Evolutionary conservation across 2,797 vertebrate genomes (phyloP).

Genomic region (Dromococcyx pavoninus): DNA sequence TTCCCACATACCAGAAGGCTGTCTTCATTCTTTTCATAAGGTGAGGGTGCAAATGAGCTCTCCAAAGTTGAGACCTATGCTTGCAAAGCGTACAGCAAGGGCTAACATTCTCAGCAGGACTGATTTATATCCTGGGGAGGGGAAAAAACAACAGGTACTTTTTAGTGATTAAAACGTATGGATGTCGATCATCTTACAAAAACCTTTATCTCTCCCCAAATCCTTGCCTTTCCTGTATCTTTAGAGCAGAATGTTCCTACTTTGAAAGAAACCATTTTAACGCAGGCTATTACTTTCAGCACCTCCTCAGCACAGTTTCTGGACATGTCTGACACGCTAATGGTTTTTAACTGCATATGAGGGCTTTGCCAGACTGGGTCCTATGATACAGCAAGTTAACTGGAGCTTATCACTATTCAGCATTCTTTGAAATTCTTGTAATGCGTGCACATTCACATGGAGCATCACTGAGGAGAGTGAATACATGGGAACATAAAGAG

Average conservation of each 20-base stretch:
- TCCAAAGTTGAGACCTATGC: neutral
- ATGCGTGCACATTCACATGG: neutral
- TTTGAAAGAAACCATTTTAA: neutral
- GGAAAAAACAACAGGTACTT: neutral
- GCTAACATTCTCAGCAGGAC: neutral
- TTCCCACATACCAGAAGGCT: rapidly evolving
- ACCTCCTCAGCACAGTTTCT: neutral
- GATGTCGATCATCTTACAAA: neutral
- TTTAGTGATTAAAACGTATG: neutral
- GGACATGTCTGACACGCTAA: neutral
- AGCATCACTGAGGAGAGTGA: neutral
- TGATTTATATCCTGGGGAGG: too few relatives aligned
- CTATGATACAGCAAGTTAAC: neutral
- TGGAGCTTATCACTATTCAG: rapidly evolving
- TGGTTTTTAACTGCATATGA: neutral
- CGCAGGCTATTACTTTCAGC: neutral
- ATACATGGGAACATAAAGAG: rapidly evolving
- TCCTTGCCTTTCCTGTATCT: neutral
- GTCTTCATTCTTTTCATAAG: neutral
- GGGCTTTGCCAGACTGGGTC: neutral
- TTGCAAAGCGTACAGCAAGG: neutral
- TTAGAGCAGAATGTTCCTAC: neutral
- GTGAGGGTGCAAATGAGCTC: neutral
- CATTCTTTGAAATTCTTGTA: neutral
- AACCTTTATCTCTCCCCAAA: neutral